Evolutionary conservation across 2,888 invertebrate genomes (phyloP).

Genomic region (Trichogramma dendrolimi): DNA sequence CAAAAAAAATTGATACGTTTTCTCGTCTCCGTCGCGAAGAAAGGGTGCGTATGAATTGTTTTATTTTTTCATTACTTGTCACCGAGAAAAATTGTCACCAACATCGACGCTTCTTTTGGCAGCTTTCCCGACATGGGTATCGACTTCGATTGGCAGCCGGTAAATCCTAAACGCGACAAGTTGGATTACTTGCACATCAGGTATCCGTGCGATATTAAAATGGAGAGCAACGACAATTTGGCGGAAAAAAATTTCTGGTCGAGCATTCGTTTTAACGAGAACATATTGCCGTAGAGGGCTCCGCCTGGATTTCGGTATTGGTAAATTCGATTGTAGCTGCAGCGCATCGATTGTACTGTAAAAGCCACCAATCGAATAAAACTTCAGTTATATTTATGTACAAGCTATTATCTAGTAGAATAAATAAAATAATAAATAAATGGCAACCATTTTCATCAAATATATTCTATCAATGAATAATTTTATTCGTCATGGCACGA

Average conservation of each 20-base stretch:
- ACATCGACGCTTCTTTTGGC: slow-evolving; percentile 21
- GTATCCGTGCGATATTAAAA: slow-evolving; percentile 52
- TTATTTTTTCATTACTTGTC: not conserved
- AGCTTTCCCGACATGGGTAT: slow-evolving; percentile 32
- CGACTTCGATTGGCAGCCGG: slow-evolving; percentile 53
- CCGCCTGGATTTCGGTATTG: too few species aligned
- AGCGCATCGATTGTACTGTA: too few species aligned
- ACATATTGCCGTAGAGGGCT: slow-evolving; percentile 47
- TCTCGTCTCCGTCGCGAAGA: slow-evolving; percentile 55
- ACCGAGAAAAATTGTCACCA: not conserved
- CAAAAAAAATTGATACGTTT: slow-evolving; percentile 54
- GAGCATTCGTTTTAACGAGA: slow-evolving; percentile 59
- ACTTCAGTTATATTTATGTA: too few species aligned
- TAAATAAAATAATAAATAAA: too few species aligned
- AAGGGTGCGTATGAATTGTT: slow-evolving; percentile 52
- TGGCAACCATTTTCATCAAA: too few species aligned
- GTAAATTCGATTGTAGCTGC: too few species aligned
- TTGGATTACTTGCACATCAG: slow-evolving; percentile 57
- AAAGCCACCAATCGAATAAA: too few species aligned
- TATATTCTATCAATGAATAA: too few species aligned
- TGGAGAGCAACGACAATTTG: slow-evolving; percentile 55
- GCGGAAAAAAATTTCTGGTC: slow-evolving; percentile 63
- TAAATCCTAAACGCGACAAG: slow-evolving; percentile 52
- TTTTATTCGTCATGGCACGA: too few species aligned
- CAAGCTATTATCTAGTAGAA: too few species aligned